These are phyloP conservation scores for Prionailurus bengalensis DNA, from an alignment of 2,113 vertebrate genomes.

Conservation along the genomic window DNA sequence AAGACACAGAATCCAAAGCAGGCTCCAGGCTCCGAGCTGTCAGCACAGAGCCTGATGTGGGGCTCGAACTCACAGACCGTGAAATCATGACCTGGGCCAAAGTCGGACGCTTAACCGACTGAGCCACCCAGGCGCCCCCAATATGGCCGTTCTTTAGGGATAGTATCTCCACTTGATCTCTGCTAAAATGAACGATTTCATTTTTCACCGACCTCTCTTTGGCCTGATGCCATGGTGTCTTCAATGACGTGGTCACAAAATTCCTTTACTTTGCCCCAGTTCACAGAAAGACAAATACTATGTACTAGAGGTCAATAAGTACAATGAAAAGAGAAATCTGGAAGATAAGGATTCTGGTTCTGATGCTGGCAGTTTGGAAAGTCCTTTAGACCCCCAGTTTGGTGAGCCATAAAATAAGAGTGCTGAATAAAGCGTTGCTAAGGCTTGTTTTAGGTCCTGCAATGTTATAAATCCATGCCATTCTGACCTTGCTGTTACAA, in stretches of 20 bases:
- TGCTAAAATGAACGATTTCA: background rate
- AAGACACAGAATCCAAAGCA: too few relatives aligned
- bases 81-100: too few relatives aligned
- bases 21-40: too few relatives aligned
- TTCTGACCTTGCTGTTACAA: background rate
- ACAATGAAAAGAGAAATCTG: background rate
- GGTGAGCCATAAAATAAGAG: background rate
- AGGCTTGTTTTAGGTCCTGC: background rate
- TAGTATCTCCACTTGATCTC: background rate
- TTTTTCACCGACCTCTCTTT: background rate
- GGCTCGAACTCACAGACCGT: too few relatives aligned
- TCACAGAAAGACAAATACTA: constrained; percentile 44
- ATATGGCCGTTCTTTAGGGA: background rate
- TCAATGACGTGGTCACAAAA: background rate
- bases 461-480: background rate
- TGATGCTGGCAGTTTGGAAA: background rate
- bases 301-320: background rate
- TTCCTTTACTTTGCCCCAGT: background rate
- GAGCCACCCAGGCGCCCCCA: too few relatives aligned
- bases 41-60: too few relatives aligned
- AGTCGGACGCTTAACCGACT: too few relatives aligned
- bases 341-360: background rate
- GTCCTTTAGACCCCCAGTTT: background rate
- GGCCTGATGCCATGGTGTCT: background rate
- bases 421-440: background rate